A percentile compares a stretch with the other conserved stretches of the same genome.
phyloP scores from a whole-genome alignment of 2,888 invertebrate species.

The Callyntrura sp. region DNA sequence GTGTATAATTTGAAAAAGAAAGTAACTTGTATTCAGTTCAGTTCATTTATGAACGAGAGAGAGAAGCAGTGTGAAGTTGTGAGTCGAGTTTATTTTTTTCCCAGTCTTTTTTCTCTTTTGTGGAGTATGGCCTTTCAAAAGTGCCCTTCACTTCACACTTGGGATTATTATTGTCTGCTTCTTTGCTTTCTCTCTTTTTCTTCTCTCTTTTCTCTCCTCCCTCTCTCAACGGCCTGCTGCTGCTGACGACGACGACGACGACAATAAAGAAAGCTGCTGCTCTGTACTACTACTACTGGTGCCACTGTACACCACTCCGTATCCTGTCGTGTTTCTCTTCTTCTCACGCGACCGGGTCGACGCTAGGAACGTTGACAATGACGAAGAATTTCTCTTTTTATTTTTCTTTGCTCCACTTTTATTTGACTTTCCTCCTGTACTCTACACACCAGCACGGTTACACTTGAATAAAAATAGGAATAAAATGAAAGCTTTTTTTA shows the following conservation, averaged over 20 bases:
- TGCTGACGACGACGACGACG: constrained; percentile 15
- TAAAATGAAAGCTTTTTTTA: constrained; percentile 6
- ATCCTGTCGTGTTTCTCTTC: too few relatives aligned
- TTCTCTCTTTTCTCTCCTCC: neutral
- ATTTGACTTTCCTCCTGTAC: constrained; percentile 21
- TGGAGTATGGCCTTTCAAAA: constrained; percentile 52
- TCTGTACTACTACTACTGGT: too few relatives aligned
- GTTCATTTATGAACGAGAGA: neutral
- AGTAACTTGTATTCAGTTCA: constrained; percentile 38
- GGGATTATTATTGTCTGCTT: constrained; percentile 71
- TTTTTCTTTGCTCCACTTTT: constrained; percentile 42
- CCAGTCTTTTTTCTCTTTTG: constrained; percentile 17
- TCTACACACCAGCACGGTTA: constrained; percentile 6
- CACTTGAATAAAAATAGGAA: too few relatives aligned
- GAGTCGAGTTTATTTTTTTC: constrained; percentile 20
- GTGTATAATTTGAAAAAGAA: too few relatives aligned
- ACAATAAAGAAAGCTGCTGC: too few relatives aligned
- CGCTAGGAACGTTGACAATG: constrained; percentile 68
- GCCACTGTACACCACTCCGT: neutral
- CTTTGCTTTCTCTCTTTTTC: constrained; percentile 23
- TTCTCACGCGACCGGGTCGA: constrained; percentile 58
- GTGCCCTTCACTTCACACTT: constrained; percentile 78
- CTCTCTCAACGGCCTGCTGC: neutral
- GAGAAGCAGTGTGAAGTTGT: constrained; percentile 4
- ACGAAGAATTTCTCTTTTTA: constrained; percentile 64